Conservation (phyloP, 2,113 vertebrate species). For the Coryphaenoides rupestris region DNA sequence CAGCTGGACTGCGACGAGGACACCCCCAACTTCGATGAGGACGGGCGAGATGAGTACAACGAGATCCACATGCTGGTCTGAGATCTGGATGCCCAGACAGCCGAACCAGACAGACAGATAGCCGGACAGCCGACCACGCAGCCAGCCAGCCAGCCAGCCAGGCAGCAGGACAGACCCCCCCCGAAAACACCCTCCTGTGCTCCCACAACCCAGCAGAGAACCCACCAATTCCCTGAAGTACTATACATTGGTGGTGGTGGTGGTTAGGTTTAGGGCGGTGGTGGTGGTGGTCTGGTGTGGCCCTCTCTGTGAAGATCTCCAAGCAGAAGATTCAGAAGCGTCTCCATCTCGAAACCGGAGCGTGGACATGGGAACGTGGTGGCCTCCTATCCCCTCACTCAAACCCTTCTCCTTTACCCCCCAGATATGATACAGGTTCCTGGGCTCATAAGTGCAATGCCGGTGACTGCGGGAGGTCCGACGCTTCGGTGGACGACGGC, state of each 20-base stretch:
- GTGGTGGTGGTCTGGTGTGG: too few relatives aligned
- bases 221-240: neutral
- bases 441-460: conserved; percentile 56
- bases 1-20: conserved; percentile 93
- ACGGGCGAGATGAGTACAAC: conserved; percentile 93
- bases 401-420: conserved; percentile 31
- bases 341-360: neutral
- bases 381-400: neutral
- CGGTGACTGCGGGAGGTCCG: neutral
- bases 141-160: neutral
- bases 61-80: conserved; percentile 97
- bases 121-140: neutral
- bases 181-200: too few relatives aligned
- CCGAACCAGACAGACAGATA: neutral
- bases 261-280: too few relatives aligned
- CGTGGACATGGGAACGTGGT: neutral
- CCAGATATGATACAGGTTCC: conserved; percentile 46
- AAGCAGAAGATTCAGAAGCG: too few relatives aligned
- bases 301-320: too few relatives aligned
- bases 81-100: neutral
- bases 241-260: too few relatives aligned
- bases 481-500: too few relatives aligned
- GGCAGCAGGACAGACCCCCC: too few relatives aligned
- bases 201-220: too few relatives aligned
- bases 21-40: conserved; percentile 92